Conservation (phyloP, 2,797 vertebrate genomes). For the Catharus ustulatus region DNA sequence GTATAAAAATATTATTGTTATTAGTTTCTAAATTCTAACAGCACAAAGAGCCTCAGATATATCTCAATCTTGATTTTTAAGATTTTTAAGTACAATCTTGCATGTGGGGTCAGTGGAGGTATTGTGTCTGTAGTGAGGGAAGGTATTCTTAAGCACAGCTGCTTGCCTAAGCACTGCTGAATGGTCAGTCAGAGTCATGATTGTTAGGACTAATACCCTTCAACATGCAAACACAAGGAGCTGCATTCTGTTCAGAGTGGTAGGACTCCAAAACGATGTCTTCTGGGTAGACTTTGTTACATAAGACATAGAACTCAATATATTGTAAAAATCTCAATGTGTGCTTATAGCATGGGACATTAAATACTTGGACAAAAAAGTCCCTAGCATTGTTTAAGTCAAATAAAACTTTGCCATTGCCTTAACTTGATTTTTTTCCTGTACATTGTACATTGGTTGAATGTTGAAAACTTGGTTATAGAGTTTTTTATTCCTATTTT, state of each 20-base stretch:
- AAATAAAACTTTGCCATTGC: not conserved
- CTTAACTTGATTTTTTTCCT: not conserved
- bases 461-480: not conserved
- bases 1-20: not conserved
- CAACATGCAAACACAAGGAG: not conserved
- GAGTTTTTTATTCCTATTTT: not conserved
- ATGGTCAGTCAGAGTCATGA: not conserved
- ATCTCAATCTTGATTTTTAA: slow-evolving; percentile 5
- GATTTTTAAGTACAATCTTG: not conserved
- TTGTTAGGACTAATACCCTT: accelerated
- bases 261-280: not conserved
- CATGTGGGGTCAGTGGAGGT: not conserved
- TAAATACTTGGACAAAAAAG: not conserved
- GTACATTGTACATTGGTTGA: not conserved
- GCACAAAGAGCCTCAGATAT: not conserved
- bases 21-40: not conserved
- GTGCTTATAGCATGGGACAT: not conserved
- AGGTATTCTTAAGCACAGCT: not conserved
- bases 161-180: not conserved
- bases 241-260: not conserved
- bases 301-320: not conserved
- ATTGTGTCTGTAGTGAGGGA: not conserved
- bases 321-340: not conserved
- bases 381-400: not conserved
- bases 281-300: not conserved